These are phyloP conservation scores for Alloscopus bannaensis DNA, from an alignment of 2,888 invertebrate species.

Conservation along the genomic window DNA sequence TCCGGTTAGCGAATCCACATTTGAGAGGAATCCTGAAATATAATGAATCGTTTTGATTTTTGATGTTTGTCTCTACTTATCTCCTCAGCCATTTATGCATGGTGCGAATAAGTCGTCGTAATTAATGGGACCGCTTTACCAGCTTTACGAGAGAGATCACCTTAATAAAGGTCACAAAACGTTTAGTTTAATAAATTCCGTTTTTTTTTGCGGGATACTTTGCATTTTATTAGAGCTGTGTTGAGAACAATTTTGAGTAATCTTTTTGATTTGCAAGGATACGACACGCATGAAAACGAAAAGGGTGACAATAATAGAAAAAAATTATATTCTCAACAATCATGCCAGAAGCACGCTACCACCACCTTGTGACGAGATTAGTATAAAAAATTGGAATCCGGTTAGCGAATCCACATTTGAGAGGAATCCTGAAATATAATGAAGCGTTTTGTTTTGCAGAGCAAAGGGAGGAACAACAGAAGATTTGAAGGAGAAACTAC, in stretches of 20 bases:
- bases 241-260: not conserved
- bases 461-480: slow-evolving; percentile 71
- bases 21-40: too few species aligned
- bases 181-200: too few species aligned
- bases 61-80: slow-evolving; percentile 9
- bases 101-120: slow-evolving; percentile 26
- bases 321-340: too few species aligned
- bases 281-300: not conserved
- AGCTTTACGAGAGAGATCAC: too few species aligned
- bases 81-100: slow-evolving; percentile 35
- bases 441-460: slow-evolving; percentile 55
- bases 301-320: not conserved
- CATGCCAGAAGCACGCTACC: too few species aligned
- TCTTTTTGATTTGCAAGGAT: slow-evolving; percentile 13
- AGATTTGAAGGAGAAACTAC: slow-evolving; percentile 90
- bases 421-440: too few species aligned
- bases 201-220: not conserved
- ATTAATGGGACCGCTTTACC: slow-evolving; percentile 46
- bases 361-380: too few species aligned
- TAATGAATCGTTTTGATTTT: too few species aligned
- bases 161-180: too few species aligned
- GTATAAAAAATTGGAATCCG: too few species aligned
- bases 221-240: not conserved
- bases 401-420: too few species aligned
- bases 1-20: too few species aligned